Conservation (phyloP, 2,113 vertebrate species). For the Prunella himalayana region DNA sequence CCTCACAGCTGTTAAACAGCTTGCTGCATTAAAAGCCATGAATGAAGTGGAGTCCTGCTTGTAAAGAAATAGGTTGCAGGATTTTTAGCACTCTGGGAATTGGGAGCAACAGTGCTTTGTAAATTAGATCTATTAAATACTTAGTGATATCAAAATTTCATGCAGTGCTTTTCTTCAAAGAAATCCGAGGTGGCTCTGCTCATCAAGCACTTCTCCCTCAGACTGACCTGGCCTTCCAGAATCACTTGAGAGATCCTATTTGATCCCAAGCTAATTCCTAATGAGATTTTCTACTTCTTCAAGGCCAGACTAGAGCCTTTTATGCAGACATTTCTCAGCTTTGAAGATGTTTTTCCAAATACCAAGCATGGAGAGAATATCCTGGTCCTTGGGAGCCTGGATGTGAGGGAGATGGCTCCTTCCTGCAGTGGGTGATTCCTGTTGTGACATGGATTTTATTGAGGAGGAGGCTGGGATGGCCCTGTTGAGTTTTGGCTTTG, state of each 20-base stretch:
- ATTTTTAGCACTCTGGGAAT: constrained; percentile 26
- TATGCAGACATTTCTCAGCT: background rate
- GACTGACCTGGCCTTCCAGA: background rate
- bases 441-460: background rate
- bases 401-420: background rate
- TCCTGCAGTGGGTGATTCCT: background rate
- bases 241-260: background rate
- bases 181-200: background rate
- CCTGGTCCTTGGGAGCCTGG: background rate
- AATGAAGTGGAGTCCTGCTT: background rate
- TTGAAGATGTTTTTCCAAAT: background rate
- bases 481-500: background rate
- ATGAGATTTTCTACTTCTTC: background rate
- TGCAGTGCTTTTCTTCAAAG: background rate
- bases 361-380: background rate
- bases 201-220: background rate
- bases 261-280: constrained; percentile 33
- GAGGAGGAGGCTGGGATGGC: background rate
- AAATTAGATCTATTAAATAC: constrained; percentile 47
- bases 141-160: constrained; percentile 43
- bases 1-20: constrained; percentile 14
- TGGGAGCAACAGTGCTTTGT: constrained; percentile 15
- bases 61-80: constrained; percentile 4
- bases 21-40: constrained; percentile 2
- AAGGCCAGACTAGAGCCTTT: background rate